Percentiles rank a stretch among this genome's conserved stretches.
These are phyloP conservation scores for Stichopus chloronotus DNA, from an alignment of 35 echinoderm and acorn worm genomes.

Conservation along the genomic window DNA sequence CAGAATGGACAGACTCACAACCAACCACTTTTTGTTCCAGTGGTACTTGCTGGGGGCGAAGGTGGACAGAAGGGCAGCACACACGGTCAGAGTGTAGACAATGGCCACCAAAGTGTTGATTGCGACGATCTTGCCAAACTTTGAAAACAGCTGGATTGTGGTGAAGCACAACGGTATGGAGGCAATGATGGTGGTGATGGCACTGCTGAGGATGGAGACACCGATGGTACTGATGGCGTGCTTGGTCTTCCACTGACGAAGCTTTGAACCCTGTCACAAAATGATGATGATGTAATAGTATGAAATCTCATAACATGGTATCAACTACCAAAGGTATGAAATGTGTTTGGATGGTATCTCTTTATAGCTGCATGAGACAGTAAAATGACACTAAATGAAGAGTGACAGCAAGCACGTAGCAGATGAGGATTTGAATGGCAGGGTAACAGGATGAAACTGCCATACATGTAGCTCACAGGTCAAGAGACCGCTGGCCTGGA, in stretches of 20 bases:
- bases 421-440: no score
- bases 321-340: no score
- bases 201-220: slow-evolving; percentile 92
- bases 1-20: slow-evolving; percentile 64
- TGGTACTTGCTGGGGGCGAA: slow-evolving; percentile 77
- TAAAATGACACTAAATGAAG: no score
- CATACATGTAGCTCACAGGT: no score
- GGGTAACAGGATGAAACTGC: no score
- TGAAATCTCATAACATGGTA: no score
- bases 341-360: no score
- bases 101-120: slow-evolving; percentile 94
- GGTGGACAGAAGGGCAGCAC: slow-evolving; percentile 67
- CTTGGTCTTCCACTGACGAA: slow-evolving; percentile 75
- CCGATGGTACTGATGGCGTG: slow-evolving; percentile 87
- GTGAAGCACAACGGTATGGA: slow-evolving; percentile 90
- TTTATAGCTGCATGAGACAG: no score
- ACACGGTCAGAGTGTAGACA: slow-evolving; percentile 87
- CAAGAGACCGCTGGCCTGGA: no score
- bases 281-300: neutral
- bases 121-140: slow-evolving; percentile 96
- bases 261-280: slow-evolving; percentile 34
- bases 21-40: slow-evolving; percentile 81
- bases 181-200: slow-evolving; percentile 91
- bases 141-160: slow-evolving; percentile 87
- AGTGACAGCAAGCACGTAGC: no score